A percentile compares a stretch with the other conserved stretches of the same genome.
Evolutionary conservation across 2,888 invertebrate species (phyloP).

Genomic region (Acleris cristana): DNA sequence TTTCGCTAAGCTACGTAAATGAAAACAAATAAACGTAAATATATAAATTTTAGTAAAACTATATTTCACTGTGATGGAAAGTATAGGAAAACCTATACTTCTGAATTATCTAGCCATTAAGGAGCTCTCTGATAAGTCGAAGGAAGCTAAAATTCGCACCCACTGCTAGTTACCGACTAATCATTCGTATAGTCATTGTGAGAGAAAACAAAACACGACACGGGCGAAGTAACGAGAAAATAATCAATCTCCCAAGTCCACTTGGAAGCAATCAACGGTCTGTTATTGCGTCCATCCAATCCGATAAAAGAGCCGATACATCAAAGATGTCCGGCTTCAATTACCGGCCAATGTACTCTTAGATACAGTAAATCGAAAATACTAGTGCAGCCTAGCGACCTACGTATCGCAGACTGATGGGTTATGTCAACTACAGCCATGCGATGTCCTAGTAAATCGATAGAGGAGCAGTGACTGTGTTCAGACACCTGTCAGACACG

Average conservation of each 20-base stretch:
- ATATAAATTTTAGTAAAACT: too few relatives aligned
- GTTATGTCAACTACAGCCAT: slow-evolving; percentile 58
- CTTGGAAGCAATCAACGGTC: slow-evolving; percentile 82
- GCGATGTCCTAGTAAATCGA: slow-evolving; percentile 49
- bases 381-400: slow-evolving; percentile 67
- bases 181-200: slow-evolving; percentile 44
- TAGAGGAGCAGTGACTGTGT: slow-evolving; percentile 35
- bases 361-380: slow-evolving; percentile 73
- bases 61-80: too few relatives aligned
- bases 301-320: slow-evolving; percentile 82
- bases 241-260: slow-evolving; percentile 81
- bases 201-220: slow-evolving; percentile 64
- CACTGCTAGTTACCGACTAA: slow-evolving; percentile 27
- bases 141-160: slow-evolving; percentile 9
- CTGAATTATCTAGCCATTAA: background rate
- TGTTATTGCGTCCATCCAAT: slow-evolving; percentile 82
- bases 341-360: slow-evolving; percentile 76
- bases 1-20: background rate
- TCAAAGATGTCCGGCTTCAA: slow-evolving; percentile 82
- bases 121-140: background rate
- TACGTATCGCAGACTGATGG: slow-evolving; percentile 52
- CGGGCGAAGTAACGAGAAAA: slow-evolving; percentile 73
- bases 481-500: slow-evolving; percentile 21
- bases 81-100: too few relatives aligned
- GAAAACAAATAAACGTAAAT: too few relatives aligned